phyloP scores from a whole-genome alignment of 2,888 invertebrate species.

The Amaurobius ferox region DNA sequence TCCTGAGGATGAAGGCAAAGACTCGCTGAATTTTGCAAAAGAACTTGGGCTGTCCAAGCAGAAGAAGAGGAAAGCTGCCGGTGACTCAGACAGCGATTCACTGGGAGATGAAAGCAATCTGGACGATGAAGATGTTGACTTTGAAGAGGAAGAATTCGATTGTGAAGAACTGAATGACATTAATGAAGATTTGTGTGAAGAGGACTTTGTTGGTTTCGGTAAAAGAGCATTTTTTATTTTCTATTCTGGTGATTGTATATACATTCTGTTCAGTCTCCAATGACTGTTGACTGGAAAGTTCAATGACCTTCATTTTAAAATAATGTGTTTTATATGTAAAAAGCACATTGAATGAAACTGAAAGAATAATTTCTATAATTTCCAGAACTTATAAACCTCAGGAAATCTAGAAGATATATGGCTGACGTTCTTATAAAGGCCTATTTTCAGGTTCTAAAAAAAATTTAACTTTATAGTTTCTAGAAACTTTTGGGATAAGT shows the following conservation, averaged over 20 bases:
- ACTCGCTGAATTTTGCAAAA: conserved; percentile 82
- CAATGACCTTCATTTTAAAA: background rate
- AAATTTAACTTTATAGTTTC: too few relatives aligned
- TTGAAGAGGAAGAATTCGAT: conserved; percentile 75
- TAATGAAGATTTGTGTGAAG: conserved; percentile 64
- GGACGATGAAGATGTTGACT: conserved; percentile 76
- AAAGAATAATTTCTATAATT: too few relatives aligned
- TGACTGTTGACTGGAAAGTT: background rate
- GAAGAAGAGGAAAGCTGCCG: conserved; percentile 74
- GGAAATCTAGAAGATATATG: too few relatives aligned
- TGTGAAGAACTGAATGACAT: conserved; percentile 75
- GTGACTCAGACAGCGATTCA: conserved; percentile 76
- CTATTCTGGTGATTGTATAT: background rate
- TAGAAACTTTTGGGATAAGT: too few relatives aligned
- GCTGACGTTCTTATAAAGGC: too few relatives aligned
- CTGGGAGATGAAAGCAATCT: conserved; percentile 75
- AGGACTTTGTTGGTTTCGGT: conserved; percentile 76
- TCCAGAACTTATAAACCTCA: too few relatives aligned
- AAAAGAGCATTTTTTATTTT: conserved; percentile 71
- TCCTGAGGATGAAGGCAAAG: conserved; percentile 74
- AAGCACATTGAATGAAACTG: too few relatives aligned
- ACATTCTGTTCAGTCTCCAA: background rate
- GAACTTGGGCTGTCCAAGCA: conserved; percentile 77
- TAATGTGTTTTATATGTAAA: background rate
- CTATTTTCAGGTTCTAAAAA: too few relatives aligned